Evolutionary conservation across 2,113 vertebrate species (phyloP), one percentile per base, ranked within the genome.

Genomic region (Saguinus imperator): DNA sequence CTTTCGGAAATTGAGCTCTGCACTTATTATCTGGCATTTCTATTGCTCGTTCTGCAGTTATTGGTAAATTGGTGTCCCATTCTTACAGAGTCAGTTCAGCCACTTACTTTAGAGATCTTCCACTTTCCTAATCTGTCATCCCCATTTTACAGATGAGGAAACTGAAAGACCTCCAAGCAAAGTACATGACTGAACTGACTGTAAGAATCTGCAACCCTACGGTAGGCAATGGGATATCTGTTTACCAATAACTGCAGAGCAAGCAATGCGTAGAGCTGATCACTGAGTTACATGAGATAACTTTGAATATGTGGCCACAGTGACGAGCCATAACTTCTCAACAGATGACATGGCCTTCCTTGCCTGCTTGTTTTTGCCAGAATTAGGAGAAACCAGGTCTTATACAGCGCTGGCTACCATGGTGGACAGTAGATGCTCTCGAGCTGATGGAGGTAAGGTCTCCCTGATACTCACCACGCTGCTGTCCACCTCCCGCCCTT

Each of bases 391-490:
- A 94, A n/a, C 3, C 18, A 40, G 3, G 14, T 40, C 29, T 35
- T 3, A 48, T 0, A 9, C 21, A 20, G 17, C 16, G 5, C 4
- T 23, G 66, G 55, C 37, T 25, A 29, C 58, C 27, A 13, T 6
- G 10, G 68, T 4, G 1, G 43, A 20, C 14, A 3, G n/a, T 6
- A 45, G 68, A n/a, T 40, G 14, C 17, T 72, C 57, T 61, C 29
- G 45, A 23, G 91, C 35, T 77, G 43, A 66, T 8, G 50, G 40
- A 82, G 35, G 20, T 9, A 10, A 52, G 16, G 66, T 8, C 73
- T 73, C 7, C 23, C 23, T 3, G 5, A 23, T 4, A 18, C 20
- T 35, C 3, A 3, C 0, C 43, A 3, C 3, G 16, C 45, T 0
- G 0, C n/a, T 16, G 25, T 32, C 52, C 32, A 37, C 68, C 61